phyloP scores from a whole-genome alignment of 2,113 vertebrate genomes.

The Sinocyclocheilus grahami region DNA sequence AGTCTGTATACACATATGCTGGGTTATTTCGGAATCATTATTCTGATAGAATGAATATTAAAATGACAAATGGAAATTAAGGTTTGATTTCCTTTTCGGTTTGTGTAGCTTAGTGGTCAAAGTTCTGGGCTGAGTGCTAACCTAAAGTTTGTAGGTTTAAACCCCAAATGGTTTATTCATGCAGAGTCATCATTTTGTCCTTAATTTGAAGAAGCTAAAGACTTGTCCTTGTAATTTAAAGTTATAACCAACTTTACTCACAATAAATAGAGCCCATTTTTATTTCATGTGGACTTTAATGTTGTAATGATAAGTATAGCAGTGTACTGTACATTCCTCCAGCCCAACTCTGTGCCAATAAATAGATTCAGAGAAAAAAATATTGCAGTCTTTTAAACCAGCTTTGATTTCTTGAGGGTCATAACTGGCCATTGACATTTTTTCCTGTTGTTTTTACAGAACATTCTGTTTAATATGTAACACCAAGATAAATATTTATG shows the following conservation, averaged over 20 bases:
- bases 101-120: background rate
- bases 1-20: background rate
- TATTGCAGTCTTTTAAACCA: slow-evolving; percentile 43
- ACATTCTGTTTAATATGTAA: slow-evolving; percentile 63
- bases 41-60: background rate
- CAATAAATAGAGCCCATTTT: background rate
- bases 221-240: background rate
- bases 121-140: too few relatives aligned
- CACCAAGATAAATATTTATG: slow-evolving; percentile 70
- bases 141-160: background rate
- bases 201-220: background rate
- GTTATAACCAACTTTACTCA: background rate
- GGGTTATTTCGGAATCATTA: background rate
- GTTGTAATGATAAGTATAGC: background rate
- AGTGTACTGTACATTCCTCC: background rate
- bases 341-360: background rate
- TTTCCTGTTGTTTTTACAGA: background rate
- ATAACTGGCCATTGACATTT: background rate
- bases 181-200: background rate
- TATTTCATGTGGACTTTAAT: background rate
- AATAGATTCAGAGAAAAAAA: background rate
- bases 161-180: background rate
- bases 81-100: background rate
- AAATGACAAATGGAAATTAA: background rate
- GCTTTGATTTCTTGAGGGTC: slow-evolving; percentile 42